These are phyloP conservation scores for Oriolus oriolus DNA, from an alignment of 2,113 vertebrate genomes.

Conservation along the genomic window DNA sequence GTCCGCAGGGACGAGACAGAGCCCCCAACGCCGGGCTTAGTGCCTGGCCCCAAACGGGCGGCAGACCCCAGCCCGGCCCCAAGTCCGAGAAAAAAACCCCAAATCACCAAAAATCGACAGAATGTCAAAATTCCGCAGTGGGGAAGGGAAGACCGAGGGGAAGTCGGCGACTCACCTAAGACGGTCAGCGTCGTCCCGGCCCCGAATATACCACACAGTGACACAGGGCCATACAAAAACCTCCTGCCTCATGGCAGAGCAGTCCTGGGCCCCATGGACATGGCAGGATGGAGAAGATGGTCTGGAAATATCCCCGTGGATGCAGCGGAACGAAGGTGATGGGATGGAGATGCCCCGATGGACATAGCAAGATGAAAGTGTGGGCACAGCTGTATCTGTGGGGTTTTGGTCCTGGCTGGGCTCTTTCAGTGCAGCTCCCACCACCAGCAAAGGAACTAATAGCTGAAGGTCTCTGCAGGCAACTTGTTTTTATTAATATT, in stretches of 20 bases:
- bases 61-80: neutral
- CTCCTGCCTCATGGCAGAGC: neutral
- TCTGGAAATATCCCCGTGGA: neutral
- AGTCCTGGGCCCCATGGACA: neutral
- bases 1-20: neutral
- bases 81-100: neutral
- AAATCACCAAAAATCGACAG: neutral
- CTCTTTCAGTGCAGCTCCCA: neutral
- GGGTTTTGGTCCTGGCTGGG: neutral
- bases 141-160: neutral
- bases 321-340: neutral
- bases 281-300: neutral
- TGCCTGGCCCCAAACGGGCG: rapidly evolving
- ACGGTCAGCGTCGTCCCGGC: neutral
- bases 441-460: neutral
- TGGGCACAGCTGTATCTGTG: too few species aligned
- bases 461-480: neutral
- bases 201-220: slow-evolving; percentile 22
- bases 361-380: neutral
- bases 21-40: rapidly evolving
- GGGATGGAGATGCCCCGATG: rapidly evolving
- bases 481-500: neutral
- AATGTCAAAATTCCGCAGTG: neutral
- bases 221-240: slow-evolving; percentile 36
- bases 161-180: slow-evolving; percentile 31